These are phyloP conservation scores for Tupaia chinensis DNA, from an alignment of 2,113 vertebrate species.

Conservation along the genomic window DNA sequence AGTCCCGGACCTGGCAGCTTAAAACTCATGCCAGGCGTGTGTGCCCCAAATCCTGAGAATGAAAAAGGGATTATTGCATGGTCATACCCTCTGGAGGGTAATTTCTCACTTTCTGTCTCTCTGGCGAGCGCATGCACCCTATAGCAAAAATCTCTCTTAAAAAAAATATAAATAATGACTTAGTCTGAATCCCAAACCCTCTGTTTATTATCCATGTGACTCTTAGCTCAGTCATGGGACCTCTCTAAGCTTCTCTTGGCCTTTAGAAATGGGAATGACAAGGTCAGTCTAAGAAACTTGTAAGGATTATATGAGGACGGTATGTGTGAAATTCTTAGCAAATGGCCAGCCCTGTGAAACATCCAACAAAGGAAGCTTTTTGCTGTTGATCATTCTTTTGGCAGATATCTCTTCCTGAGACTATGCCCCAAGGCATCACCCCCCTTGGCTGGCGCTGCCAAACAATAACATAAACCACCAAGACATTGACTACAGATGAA, in stretches of 20 bases:
- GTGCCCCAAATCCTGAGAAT: too few relatives aligned
- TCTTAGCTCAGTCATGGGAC: neutral
- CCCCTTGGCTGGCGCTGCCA: neutral
- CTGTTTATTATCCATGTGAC: neutral
- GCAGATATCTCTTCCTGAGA: neutral
- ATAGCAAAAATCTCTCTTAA: too few relatives aligned
- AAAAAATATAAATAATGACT: neutral
- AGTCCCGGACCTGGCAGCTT: too few relatives aligned
- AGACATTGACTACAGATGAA: neutral
- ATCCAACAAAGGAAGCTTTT: neutral
- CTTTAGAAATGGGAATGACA: neutral
- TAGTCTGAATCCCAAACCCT: neutral
- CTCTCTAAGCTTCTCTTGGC: neutral
- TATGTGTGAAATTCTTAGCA: neutral
- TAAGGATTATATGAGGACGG: neutral
- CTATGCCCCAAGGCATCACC: neutral
- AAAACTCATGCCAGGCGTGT: too few relatives aligned
- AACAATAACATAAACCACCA: neutral
- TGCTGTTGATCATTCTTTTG: constrained; percentile 1
- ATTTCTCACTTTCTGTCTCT: too few relatives aligned
- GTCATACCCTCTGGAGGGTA: too few relatives aligned
- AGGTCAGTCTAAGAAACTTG: neutral
- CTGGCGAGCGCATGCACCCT: too few relatives aligned
- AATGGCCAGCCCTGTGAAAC: neutral
- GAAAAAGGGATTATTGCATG: too few relatives aligned